Conservation (phyloP, 1,140 invertebrate species). For the Lutraria rhynchaena region DNA sequence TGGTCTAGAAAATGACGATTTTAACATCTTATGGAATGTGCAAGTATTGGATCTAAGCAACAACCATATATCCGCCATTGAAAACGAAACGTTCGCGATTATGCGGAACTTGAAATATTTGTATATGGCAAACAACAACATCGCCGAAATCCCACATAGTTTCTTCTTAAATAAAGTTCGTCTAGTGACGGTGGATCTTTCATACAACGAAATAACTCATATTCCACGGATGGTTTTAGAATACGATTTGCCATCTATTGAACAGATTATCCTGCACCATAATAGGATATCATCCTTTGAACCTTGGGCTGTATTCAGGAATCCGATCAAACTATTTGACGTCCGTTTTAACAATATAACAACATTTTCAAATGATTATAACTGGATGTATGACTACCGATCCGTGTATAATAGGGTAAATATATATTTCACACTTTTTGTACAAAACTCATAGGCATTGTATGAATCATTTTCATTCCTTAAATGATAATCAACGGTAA, state of each 20-base stretch:
- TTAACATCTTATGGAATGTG: neutral
- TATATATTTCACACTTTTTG: too few species aligned
- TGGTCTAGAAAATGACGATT: neutral
- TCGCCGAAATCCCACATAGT: neutral
- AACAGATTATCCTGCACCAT: conserved; percentile 7
- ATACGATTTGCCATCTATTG: neutral
- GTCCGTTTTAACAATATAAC: conserved; percentile 51
- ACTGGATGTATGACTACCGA: conserved; percentile 59
- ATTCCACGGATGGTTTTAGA: conserved; percentile 35
- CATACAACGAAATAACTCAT: conserved; percentile 22
- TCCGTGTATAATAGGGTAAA: conserved; percentile 16
- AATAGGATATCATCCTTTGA: conserved; percentile 41
- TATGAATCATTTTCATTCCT: too few species aligned
- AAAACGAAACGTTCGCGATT: neutral
- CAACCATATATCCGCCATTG: conserved; percentile 28
- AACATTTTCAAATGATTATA: conserved; percentile 61
- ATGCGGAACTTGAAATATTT: conserved; percentile 5
- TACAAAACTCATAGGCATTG: too few species aligned
- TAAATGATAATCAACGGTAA: too few species aligned
- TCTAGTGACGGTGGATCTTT: conserved; percentile 33
- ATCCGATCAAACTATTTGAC: conserved; percentile 12
- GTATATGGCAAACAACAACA: conserved; percentile 18
- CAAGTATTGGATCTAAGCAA: conserved; percentile 22
- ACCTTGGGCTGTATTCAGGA: conserved; percentile 30
- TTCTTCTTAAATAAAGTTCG: conserved; percentile 26